Evolutionary conservation across 2,888 invertebrate genomes (phyloP).

Genomic region (Frankliniella fusca): DNA sequence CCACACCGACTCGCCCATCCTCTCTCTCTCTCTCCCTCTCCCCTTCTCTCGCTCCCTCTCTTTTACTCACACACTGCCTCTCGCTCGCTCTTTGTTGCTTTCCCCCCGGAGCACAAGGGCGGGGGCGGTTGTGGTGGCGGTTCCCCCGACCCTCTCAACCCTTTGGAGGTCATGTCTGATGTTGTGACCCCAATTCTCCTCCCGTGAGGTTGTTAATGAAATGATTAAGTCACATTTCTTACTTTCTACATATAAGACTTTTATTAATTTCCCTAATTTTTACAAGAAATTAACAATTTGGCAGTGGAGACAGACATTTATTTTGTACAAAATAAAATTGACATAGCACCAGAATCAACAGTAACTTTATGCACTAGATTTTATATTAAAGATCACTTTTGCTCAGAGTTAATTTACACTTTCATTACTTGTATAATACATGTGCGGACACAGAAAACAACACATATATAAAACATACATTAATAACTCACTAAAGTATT

Average conservation of each 20-base stretch:
- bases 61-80: not conserved
- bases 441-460: conserved; percentile 21
- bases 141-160: too few species aligned
- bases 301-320: conserved; percentile 16
- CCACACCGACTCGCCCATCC: too few species aligned
- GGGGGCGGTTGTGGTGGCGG: too few species aligned
- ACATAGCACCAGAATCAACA: conserved; percentile 26
- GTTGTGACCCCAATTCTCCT: too few species aligned
- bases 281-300: conserved; percentile 23
- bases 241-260: not conserved
- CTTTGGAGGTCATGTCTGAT: too few species aligned
- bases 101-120: too few species aligned
- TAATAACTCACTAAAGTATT: conserved; percentile 21
- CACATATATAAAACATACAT: conserved; percentile 21
- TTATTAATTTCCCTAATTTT: conserved; percentile 15
- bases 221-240: not conserved
- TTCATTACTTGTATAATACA: not conserved
- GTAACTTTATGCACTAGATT: conserved; percentile 25
- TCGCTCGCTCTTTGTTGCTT: not conserved
- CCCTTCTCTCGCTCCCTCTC: not conserved
- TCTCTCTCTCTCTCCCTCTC: not conserved
- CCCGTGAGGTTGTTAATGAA: too few species aligned
- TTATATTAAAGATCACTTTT: conserved; percentile 25
- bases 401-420: conserved; percentile 20
- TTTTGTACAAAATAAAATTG: conserved; percentile 25